Base-by-base conservation (phyloP, 23 tunicate species). In the Ascidia mentula region DNA sequence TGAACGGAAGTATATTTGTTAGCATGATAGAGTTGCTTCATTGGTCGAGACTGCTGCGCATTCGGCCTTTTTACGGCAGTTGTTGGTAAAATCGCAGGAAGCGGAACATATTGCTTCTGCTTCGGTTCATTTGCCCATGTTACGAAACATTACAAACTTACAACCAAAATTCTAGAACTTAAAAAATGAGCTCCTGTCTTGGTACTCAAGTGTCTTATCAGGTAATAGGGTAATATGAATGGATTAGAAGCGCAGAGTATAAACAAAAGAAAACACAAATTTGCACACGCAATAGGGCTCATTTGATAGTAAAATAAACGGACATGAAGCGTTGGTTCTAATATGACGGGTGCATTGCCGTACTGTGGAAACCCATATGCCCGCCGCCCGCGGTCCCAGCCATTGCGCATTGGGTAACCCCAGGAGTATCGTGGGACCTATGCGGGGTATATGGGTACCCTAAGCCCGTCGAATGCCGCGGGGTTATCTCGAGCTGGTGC, bases 401-500 rank as follows among this genome's bases (percentile, higher is more conserved):
- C 35, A 70, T 30, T 28, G 74, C 74, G 74, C 74, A 70, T 36
- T 33, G 80, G 28, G 65, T 28, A 3, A 53, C 65, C 13, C 65
- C 65, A 9, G 65, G 24, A 20, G 37, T 22, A 22, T 77, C 69
- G 6, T 45, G 34, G 20, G 61, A 37, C 5, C 69, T 40, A 15
- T 77, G 80, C 80, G 80, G 60, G 69, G 80, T 45, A 77, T 77
- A 77, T n/a, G 45, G 80, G 37, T 45, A 77, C 80, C 80, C 80
- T 34, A 77, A 28, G 28, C 80, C 80, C 36, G 69, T 69, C 6
- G 80, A 77, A 77, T 77, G 80, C 9, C 80, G 31, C 69, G 80
- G 26, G 35, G 59, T 42, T 77, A 46, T 18, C 6, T 30, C 60
- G 80, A 40, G 35, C 69, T 77, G 80, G 34, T 77, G 80, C 13